A percentile compares a stretch with the other conserved stretches of the same genome.
Evolutionary conservation across 2,888 invertebrate genomes (phyloP).

Genomic region (Eupithecia dodoneata): DNA sequence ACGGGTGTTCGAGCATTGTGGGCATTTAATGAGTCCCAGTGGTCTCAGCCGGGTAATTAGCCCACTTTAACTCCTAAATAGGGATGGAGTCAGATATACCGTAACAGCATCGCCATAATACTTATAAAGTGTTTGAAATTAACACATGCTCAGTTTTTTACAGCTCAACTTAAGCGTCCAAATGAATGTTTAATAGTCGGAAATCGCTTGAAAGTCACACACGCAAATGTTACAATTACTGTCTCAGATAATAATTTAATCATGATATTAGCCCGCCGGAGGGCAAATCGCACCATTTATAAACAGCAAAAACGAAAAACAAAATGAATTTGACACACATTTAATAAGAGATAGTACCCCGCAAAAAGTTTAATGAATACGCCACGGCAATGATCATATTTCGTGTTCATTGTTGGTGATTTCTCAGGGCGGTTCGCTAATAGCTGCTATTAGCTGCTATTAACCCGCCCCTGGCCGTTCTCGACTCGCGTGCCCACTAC

Average conservation of each 20-base stretch:
- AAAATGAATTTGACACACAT: conserved; percentile 68
- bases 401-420: conserved; percentile 80
- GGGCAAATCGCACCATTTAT: conserved; percentile 70
- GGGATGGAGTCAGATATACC: conserved; percentile 32
- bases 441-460: conserved; percentile 77
- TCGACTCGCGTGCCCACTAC: conserved; percentile 69
- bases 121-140: conserved; percentile 39
- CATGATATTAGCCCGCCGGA: conserved; percentile 65
- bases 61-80: conserved; percentile 36
- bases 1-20: conserved; percentile 31
- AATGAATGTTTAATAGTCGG: conserved; percentile 54
- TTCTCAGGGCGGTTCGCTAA: conserved; percentile 79
- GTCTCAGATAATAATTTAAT: conserved; percentile 72
- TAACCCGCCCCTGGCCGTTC: conserved; percentile 67
- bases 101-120: conserved; percentile 37
- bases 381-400: conserved; percentile 74
- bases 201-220: conserved; percentile 64
- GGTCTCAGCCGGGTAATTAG: conserved; percentile 36
- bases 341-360: conserved; percentile 68
- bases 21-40: conserved; percentile 35
- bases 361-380: conserved; percentile 77
- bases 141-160: conserved; percentile 39
- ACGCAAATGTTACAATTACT: conserved; percentile 68
- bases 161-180: conserved; percentile 27
- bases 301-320: conserved; percentile 56